Conservation (phyloP, 64 coral and sea anemone genomes). For the Trachythela sp. region DNA sequence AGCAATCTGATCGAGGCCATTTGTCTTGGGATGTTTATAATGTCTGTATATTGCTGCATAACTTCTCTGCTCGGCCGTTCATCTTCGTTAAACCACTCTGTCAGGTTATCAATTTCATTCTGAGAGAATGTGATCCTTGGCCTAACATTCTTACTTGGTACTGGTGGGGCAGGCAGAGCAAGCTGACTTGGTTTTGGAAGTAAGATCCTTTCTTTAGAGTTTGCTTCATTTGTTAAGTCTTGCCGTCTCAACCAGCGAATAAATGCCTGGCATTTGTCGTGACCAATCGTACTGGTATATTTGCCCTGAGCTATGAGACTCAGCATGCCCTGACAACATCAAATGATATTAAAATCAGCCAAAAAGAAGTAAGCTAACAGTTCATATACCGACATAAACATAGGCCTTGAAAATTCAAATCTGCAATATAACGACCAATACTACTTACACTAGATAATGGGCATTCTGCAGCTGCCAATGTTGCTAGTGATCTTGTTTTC, state of each 20-base stretch:
- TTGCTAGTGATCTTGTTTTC: conserved; percentile 13
- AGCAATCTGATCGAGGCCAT: neutral
- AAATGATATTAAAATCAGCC: neutral
- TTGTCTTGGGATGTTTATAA: neutral
- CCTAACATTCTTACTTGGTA: neutral
- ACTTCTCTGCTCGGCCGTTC: neutral
- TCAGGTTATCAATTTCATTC: neutral
- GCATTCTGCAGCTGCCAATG: neutral
- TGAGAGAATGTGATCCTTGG: neutral
- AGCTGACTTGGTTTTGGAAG: neutral
- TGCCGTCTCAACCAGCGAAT: neutral
- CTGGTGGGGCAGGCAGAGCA: neutral
- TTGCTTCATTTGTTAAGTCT: neutral
- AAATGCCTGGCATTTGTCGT: neutral
- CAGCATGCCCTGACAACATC: neutral
- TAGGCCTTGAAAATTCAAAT: too few species aligned
- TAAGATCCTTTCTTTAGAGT: neutral
- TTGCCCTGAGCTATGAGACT: conserved; percentile 6
- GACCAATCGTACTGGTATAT: neutral
- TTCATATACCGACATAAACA: too few species aligned
- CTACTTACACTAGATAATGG: neutral
- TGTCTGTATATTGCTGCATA: neutral
- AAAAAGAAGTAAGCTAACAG: neutral
- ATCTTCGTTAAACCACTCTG: neutral
- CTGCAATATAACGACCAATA: neutral